A percentile compares a stretch with the other conserved stretches of the same genome.
These are phyloP conservation scores for Microctenopoma lineatum DNA, from an alignment of 2,797 vertebrate genomes.

Conservation along the genomic window DNA sequence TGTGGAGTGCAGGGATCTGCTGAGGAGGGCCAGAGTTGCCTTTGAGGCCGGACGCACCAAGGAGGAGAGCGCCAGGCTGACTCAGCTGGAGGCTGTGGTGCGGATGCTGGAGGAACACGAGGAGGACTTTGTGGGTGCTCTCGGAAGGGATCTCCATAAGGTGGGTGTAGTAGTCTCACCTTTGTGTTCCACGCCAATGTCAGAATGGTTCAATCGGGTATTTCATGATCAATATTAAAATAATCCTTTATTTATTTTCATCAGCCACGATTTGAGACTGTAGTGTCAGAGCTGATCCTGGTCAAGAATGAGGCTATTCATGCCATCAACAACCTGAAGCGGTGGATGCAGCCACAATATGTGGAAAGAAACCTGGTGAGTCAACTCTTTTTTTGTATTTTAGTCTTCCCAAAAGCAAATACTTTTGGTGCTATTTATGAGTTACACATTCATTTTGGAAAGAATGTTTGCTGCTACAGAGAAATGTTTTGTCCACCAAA, in stretches of 20 bases:
- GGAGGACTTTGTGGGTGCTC: constrained; percentile 81
- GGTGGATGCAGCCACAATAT: constrained; percentile 83
- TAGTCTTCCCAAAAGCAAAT: not conserved
- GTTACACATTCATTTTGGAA: constrained; percentile 22
- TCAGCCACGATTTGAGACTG: constrained; percentile 83
- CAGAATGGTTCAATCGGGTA: not conserved
- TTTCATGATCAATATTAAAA: not conserved
- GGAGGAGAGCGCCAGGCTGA: constrained; percentile 72
- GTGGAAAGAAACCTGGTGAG: constrained; percentile 83
- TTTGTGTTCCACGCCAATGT: not conserved
- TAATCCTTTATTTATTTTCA: not conserved
- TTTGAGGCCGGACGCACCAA: constrained; percentile 74
- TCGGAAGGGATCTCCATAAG: constrained; percentile 82
- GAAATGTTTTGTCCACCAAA: constrained; percentile 67
- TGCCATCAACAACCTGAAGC: constrained; percentile 81
- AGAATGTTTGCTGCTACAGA: constrained; percentile 63
- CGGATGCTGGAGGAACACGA: constrained; percentile 82
- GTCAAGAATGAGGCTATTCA: constrained; percentile 84
- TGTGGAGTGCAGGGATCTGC: constrained; percentile 68
- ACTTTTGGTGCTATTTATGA: constrained; percentile 42
- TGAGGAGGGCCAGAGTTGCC: constrained; percentile 75
- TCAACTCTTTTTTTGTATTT: not conserved
- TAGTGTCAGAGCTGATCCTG: constrained; percentile 80
- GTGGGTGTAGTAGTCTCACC: constrained; percentile 48
- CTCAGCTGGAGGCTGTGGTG: constrained; percentile 80